Base-by-base conservation (phyloP, 2,797 vertebrate genomes). In the Diceros bicornis region DNA sequence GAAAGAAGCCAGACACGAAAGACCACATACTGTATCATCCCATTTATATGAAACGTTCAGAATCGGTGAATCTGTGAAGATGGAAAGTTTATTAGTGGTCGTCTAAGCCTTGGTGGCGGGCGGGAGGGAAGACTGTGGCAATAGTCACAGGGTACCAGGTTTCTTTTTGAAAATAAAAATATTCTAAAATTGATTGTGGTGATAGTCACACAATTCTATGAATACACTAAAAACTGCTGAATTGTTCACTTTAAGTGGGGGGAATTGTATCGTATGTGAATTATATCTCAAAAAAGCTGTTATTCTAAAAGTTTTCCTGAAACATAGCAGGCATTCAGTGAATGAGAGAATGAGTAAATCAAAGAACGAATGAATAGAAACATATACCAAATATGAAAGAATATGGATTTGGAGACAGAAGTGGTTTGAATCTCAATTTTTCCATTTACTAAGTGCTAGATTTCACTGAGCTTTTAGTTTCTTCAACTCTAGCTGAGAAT, bases 381-480 rank as follows among this genome's bases (percentile, higher is more conserved):
- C 32, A 69, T 25, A 75, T 4, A 62, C 29, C 59, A 92, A 61
- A 71, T 69, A 69, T 14, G 37, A 90, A 78, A 68, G 37, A 79
- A 83, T 23, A 61, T 8, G 25, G 47, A 82, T 71, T 89, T 55
- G 20, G 64, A 85, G 71, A 75, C 6, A 27, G 32, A 85, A 72
- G 32, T 69, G 23, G 44, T 66, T 75, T 95, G 61, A 77, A 85
- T 72, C 79, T 81, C 69, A 79, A 47, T n/a, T 44, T 88, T 90
- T 77, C 29, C 50, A 87, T 32, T 78, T 89, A 78, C 20, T 55
- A 88, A 66, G 71, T 92, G 18, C 44, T 55, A 25, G 17, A 74
- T 83, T 68, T 86, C 84, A 82, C 66, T 32, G 32, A 86, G 57
- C 11, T 86, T 96, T 79, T 27, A 89, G 61, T 85, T 91, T 82